phyloP scores from a whole-genome alignment of 2,113 vertebrate species.

The Leiothrix lutea region DNA sequence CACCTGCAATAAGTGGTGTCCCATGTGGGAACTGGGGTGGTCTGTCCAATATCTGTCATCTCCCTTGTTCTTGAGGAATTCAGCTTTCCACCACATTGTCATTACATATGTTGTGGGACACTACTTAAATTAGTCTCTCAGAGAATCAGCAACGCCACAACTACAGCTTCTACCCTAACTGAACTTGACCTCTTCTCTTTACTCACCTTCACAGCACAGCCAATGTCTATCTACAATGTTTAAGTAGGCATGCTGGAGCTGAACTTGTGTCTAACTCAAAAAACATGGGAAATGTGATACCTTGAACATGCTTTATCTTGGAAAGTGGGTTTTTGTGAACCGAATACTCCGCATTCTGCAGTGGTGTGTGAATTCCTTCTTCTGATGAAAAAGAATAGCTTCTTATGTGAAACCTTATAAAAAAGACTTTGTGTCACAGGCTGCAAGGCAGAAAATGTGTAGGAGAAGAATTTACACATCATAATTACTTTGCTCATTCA shows the following conservation, averaged over 20 bases:
- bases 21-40: rapidly evolving
- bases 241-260: background rate
- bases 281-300: background rate
- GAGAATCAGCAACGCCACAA: background rate
- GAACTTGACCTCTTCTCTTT: background rate
- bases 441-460: background rate
- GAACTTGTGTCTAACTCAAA: background rate
- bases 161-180: background rate
- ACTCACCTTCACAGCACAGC: background rate
- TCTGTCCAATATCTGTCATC: background rate
- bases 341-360: background rate
- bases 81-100: background rate
- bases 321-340: background rate
- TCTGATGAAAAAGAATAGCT: background rate
- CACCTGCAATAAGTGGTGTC: background rate
- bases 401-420: background rate
- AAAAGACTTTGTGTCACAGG: background rate
- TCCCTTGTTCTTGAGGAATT: background rate
- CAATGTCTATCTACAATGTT: background rate
- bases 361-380: background rate
- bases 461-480: background rate
- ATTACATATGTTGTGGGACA: background rate
- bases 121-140: background rate
- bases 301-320: background rate
- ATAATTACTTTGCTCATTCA: background rate